phyloP scores from a whole-genome alignment of 2,113 vertebrate species.

The Diadophis punctatus region DNA sequence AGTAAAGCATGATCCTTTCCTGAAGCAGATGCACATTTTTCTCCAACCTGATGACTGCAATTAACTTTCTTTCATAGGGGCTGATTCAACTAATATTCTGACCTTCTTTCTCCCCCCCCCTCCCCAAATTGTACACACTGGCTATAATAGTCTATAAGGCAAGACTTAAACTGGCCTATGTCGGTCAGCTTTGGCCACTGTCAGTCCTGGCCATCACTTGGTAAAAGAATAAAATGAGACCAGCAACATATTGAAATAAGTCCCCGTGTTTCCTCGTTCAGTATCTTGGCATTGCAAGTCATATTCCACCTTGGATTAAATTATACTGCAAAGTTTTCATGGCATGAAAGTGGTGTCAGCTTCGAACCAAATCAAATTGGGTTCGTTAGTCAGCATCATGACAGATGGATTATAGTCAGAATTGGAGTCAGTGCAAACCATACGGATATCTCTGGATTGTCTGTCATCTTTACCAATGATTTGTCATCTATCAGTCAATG shows the following conservation, averaged over 20 bases:
- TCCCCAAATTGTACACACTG: background rate
- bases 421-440: background rate
- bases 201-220: background rate
- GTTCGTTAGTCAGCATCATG: no score
- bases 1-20: slow-evolving; percentile 23
- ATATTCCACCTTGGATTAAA: background rate
- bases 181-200: background rate
- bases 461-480: background rate
- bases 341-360: background rate
- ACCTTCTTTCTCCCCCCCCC: background rate
- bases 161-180: background rate
- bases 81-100: background rate
- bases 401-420: background rate
- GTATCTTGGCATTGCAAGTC: background rate
- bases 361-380: no score
- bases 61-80: background rate
- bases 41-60: slow-evolving; percentile 8
- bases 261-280: background rate
- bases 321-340: background rate
- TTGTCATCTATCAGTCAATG: background rate
- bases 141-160: background rate
- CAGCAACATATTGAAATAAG: background rate
- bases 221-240: background rate
- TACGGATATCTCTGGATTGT: background rate
- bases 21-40: background rate